A percentile compares a stretch with the other conserved stretches of the same genome.
phyloP scores from a whole-genome alignment of 2,797 vertebrate species.

The Pyrocephalus nanus region DNA sequence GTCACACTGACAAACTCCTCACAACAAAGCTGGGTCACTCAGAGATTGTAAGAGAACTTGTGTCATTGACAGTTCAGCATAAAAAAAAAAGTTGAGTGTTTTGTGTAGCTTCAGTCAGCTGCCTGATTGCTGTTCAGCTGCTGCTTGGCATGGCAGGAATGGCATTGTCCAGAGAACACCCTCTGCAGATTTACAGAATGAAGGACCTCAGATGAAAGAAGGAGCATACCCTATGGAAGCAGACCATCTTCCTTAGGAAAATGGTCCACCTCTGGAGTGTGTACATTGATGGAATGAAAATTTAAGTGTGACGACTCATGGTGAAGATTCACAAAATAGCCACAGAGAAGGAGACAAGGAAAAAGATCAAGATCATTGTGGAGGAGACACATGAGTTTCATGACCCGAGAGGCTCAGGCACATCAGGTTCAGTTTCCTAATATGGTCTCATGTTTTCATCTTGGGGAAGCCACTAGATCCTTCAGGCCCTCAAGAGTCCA shows the following conservation, averaged over 20 bases:
- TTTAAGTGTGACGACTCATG: background rate
- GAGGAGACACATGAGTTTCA: background rate
- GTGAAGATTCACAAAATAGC: background rate
- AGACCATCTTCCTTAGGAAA: background rate
- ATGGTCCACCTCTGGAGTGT: background rate
- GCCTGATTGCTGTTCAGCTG: background rate
- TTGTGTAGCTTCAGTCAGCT: background rate
- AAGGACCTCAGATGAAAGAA: background rate
- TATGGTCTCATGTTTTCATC: background rate
- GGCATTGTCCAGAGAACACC: background rate
- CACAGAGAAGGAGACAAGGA: background rate
- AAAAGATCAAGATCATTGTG: background rate
- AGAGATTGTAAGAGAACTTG: background rate
- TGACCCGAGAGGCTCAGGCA: background rate
- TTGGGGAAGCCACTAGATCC: background rate
- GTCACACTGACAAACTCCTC: background rate
- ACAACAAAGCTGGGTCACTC: background rate
- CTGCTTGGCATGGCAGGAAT: background rate
- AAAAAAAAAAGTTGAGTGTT: background rate
- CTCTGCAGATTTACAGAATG: background rate
- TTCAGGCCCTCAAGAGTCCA: background rate
- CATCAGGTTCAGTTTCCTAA: background rate
- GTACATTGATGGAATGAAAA: background rate
- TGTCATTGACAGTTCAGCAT: background rate
- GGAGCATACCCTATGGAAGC: background rate